These are phyloP conservation scores for Crypturellus tataupa DNA, from an alignment of 2,797 vertebrate species.

Conservation along the genomic window DNA sequence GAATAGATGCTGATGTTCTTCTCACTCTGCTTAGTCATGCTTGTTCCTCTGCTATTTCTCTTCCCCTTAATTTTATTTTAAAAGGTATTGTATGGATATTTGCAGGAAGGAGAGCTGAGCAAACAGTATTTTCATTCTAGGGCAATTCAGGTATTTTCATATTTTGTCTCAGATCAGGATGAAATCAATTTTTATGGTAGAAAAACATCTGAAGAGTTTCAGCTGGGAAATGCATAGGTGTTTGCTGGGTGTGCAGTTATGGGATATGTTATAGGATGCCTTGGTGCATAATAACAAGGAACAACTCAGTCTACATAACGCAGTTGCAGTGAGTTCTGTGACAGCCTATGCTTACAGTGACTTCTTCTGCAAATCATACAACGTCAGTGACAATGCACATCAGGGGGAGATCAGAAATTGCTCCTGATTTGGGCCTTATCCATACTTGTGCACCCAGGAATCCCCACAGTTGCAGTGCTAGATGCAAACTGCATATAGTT, in stretches of 20 bases:
- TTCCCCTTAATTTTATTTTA: neutral
- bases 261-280: neutral
- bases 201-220: neutral
- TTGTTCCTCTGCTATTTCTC: neutral
- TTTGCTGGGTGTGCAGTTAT: neutral
- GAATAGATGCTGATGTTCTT: neutral
- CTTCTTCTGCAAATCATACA: neutral
- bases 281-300: neutral
- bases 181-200: neutral
- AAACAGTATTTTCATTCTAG: neutral
- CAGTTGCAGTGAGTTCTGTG: neutral
- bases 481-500: rapidly evolving
- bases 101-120: neutral
- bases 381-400: rapidly evolving
- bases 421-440: neutral
- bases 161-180: neutral
- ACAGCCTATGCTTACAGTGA: neutral
- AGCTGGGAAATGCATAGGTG: neutral
- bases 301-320: neutral
- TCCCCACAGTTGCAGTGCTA: neutral
- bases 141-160: neutral
- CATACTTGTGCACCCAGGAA: rapidly evolving
- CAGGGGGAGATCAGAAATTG: neutral
- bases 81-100: neutral
- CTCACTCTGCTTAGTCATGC: neutral